Evolutionary conservation across 2,113 vertebrate genomes (phyloP).

Genomic region (Pomatorhinus ruficollis): DNA sequence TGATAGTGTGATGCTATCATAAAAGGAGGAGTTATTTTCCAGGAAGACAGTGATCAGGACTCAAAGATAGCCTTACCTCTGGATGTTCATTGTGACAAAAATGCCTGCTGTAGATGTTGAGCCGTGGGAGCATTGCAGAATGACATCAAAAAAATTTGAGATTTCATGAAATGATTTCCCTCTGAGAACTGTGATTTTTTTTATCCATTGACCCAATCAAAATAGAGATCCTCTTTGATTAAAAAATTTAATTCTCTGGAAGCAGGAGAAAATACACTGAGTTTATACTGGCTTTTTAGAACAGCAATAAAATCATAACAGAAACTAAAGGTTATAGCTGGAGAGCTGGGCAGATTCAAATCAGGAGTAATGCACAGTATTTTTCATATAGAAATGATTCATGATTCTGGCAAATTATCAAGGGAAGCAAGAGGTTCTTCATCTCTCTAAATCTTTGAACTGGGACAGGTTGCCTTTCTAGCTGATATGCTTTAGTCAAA

Average conservation of each 20-base stretch:
- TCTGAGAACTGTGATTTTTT: background rate
- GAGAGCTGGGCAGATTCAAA: background rate
- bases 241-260: background rate
- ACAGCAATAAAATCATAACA: background rate
- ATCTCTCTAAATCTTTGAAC: slow-evolving; percentile 1
- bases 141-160: background rate
- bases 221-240: background rate
- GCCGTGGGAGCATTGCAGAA: background rate
- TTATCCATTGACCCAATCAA: background rate
- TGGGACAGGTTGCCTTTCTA: slow-evolving; percentile 49
- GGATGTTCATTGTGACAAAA: background rate
- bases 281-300: background rate
- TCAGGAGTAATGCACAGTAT: background rate
- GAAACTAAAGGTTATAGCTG: background rate
- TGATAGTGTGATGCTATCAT: background rate
- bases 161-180: background rate
- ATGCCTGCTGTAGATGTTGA: background rate
- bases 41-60: background rate
- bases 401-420: slow-evolving; percentile 35
- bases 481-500: slow-evolving; percentile 38
- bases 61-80: background rate
- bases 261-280: background rate
- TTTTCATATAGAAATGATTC: slow-evolving; percentile 38
- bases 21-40: background rate
- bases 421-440: slow-evolving; percentile 22